Base-by-base conservation (phyloP, 2,797 vertebrate species). In the Galagoides demidoff region DNA sequence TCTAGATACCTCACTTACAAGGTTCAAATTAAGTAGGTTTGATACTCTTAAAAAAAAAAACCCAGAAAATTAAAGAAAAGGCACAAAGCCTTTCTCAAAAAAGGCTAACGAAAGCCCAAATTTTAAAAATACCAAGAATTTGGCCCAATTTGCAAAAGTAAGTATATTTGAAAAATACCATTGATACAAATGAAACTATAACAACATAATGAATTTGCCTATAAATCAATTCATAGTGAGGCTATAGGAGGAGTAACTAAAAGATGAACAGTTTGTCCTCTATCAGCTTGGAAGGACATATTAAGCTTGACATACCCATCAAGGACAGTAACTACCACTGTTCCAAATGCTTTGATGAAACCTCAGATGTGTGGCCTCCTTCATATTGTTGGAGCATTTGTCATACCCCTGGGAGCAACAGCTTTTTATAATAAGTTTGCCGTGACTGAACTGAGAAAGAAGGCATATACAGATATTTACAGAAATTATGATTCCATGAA, bases 121-220 rank as follows among this genome's bases (percentile, higher is more conserved):
- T 76, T 83, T 83, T 37, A n/a, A 85, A 76, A 89, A 55, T 5
- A 92, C 25, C n/a, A 78, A 84, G 37, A n/a, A 89, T 68, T 68
- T 82, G 45, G 29, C 77, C 61, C 70, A 90, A 90, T 77, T 63
- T 90, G 25, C 55, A 94, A 90, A 94, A 93, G 19, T 76, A 85
- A 85, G 59, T 92, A 77, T 61, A 71, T 85, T 85, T 87, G 59
- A 85, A 95, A 89, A 94, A 71, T 8, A 70, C 0, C 45, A 5
- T 2, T 84, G 59, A 95, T 37, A 82, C 19, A 95, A 86, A 97
- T 34, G 85, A 86, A 95, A 85, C 82, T 86, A 73, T 31, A 81
- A 77, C 96, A 82, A 52, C n/a, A 45, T 70, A 25, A 22, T 86
- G 37, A 85, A 68, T 90, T 17, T 90, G 66, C 66, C 25, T 49